Base-by-base conservation (phyloP, 2,797 vertebrate genomes). In the Adrianichthys oophorus region DNA sequence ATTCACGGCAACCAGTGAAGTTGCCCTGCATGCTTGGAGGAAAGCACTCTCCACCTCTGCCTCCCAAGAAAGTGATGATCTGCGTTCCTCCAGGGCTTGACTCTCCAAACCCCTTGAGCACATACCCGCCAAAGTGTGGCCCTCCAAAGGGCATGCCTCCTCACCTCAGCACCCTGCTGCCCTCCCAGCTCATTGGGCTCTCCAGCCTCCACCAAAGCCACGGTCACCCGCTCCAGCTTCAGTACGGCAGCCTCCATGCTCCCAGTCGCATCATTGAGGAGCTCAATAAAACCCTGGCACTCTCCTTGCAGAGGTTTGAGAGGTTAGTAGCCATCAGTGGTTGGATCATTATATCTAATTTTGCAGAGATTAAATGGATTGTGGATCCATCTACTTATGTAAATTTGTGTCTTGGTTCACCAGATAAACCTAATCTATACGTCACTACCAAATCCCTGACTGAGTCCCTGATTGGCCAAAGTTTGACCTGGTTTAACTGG, bases 11-110 rank as follows among this genome's bases (percentile, higher is more conserved):
- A 91, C 92, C 94, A 76, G 86, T 96, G 92, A 98, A 98, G 92
- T 93, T 99, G 87, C 94, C 95, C 92, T 97, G 94, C 81, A 92
- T 97, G 92, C 93, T 93, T 58, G 87, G 88, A 19, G 93, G 95
- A 71, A 98, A 97, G 87, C 93, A 95, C 89, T 99, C 97, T 53
- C 97, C 97, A 79, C 96, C 96, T 65, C 94, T 98, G 91, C 97
- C 96, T 89, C 97, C 97, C 87, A 98, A 98, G 92, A 98, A 99
- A 93, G 95, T 98, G 85, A 95, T 98, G 96, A 97, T 99, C 74
- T 98, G 95, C 68, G 93, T 97, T 92, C 96, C 96, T 71, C 92
- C 92, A 41, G 96, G 94, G 41, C 87, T 93, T 78, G 96, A 98
- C 82, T 93, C 93, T 24, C 86, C 89, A 19, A 87, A 78, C 61